Evolutionary conservation across 2,888 invertebrate genomes (phyloP).

Genomic region (Sympetrum striolatum): DNA sequence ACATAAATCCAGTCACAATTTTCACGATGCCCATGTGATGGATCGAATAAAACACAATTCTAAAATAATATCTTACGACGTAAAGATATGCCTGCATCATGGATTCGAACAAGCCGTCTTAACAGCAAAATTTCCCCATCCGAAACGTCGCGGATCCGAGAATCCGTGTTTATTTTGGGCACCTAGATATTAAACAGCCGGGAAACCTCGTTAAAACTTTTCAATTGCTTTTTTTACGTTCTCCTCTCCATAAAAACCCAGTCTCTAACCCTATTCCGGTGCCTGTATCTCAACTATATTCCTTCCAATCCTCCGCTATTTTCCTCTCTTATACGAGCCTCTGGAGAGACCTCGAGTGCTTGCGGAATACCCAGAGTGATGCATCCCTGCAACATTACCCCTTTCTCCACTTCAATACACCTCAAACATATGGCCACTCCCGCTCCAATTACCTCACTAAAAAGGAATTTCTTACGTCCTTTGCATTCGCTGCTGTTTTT

Average conservation of each 20-base stretch:
- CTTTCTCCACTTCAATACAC: not conserved
- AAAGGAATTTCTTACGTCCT: not conserved
- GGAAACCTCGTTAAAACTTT: not conserved
- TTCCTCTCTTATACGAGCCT: not conserved
- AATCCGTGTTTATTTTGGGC: not conserved
- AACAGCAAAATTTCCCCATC: not conserved
- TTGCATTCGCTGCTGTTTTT: not conserved
- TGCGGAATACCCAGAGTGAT: not conserved
- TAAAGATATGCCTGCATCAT: too few species aligned
- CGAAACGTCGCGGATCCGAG: not conserved
- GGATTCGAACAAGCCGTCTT: too few species aligned
- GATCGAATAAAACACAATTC: too few species aligned
- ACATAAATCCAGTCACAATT: too few species aligned
- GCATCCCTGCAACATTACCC: not conserved
- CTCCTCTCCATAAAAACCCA: not conserved
- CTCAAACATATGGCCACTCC: not conserved
- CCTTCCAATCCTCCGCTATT: not conserved
- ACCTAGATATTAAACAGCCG: not conserved
- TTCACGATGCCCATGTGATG: too few species aligned
- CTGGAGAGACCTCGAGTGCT: not conserved
- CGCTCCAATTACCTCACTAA: not conserved
- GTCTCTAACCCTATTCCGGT: not conserved
- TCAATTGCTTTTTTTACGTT: not conserved
- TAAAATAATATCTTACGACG: too few species aligned
- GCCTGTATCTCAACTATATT: not conserved